Evolutionary conservation across 1,140 invertebrate genomes (phyloP), one percentile per base, ranked within the genome.

Genomic region (Zophobas morio): DNA sequence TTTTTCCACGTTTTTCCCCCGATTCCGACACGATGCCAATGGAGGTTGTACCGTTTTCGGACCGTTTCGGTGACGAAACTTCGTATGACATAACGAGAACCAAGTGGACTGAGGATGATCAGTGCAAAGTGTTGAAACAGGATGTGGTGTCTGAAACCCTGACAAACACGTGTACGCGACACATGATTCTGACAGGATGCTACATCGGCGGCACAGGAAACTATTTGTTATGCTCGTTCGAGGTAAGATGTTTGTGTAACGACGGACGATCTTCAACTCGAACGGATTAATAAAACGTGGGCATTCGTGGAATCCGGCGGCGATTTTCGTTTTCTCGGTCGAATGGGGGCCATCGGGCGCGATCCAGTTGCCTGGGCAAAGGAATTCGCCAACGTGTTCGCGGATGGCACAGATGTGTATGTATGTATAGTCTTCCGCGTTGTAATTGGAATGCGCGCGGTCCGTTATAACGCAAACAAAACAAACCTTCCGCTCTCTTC

Each of bases 391-490:
- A 51, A 51, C 49, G n/a, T 51, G 49, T 51, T 20, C 4, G 49
- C 49, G 49, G 42, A 46, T 46, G 42, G 49, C 49, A 51, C 49
- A 51, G 49, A 51, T 51, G 49, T 4, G n/a, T 5, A n/a, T 20
- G 4, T 51, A 20, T 51, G 49, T 6, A 51, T 20, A 20, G 49
- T 51, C 49, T 60, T 60, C 37, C 34, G 34, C 35, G 60, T 51
- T 51, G 77, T 42, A 72, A 63, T 80, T 79, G 80, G 80, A 81
- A 81, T 81, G 80, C 39, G 40, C 40, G 47, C 80, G 77, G 74
- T 76, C 80, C 80, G 80, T 81, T 81, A 81, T 40, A 77, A 77
- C 66, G 73, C 66, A 78, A 81, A 78, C 77, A 81, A 80, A 80
- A 80, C 77, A 80, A 57, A 76, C 56, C 56, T 75, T 75, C 60